These are phyloP conservation scores for Heteromurus nitidus DNA, from an alignment of 2,888 invertebrate genomes.

Conservation along the genomic window DNA sequence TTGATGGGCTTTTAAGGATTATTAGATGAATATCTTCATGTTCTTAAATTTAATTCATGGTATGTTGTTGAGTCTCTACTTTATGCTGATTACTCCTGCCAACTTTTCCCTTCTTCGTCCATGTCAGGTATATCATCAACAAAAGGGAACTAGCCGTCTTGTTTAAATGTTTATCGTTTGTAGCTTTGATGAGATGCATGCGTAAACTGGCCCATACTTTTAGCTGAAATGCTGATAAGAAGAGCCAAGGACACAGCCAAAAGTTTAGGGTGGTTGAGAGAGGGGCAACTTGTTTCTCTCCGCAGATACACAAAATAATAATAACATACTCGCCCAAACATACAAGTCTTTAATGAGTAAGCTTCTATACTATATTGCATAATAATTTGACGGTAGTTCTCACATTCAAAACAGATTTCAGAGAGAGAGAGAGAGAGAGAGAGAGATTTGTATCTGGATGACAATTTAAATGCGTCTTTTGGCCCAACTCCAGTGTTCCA, in stretches of 20 bases:
- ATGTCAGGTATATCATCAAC: background rate
- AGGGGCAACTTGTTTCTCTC: background rate
- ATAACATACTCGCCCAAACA: too few species aligned
- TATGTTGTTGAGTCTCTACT: constrained; percentile 11
- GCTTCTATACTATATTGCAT: too few species aligned
- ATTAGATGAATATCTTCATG: constrained; percentile 18
- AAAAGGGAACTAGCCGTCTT: background rate
- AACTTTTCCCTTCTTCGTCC: constrained; percentile 12
- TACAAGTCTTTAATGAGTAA: too few species aligned
- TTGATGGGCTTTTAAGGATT: constrained; percentile 20
- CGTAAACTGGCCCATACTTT: constrained; percentile 41
- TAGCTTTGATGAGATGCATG: constrained; percentile 48
- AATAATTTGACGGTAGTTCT: too few species aligned
- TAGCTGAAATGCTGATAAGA: background rate
- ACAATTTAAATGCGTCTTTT: too few species aligned
- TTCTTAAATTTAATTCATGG: constrained; percentile 6
- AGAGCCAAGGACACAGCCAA: background rate
- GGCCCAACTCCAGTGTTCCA: too few species aligned
- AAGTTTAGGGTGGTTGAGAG: background rate
- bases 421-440: too few species aligned
- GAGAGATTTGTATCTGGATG: too few species aligned
- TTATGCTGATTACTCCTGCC: constrained; percentile 62
- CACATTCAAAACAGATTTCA: too few species aligned
- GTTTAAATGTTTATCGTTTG: constrained; percentile 17
- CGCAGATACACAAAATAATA: too few species aligned